Conservation (phyloP, 1,140 invertebrate genomes). For the Bombus terrestris region DNA sequence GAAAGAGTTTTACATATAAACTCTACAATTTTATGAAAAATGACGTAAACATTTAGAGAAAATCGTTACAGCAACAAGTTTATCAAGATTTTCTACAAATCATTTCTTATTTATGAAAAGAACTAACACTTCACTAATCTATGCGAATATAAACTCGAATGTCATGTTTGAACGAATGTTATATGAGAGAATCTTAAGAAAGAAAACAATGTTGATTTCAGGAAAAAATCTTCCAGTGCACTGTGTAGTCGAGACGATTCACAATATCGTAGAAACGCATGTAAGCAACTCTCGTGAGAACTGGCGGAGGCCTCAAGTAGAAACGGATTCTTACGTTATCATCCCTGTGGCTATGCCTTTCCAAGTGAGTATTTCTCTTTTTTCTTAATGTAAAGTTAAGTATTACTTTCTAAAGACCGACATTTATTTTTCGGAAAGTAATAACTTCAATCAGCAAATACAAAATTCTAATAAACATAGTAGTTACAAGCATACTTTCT, state of each 20-base stretch:
- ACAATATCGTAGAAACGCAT: constrained; percentile 86
- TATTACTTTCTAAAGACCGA: background rate
- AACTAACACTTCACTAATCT: no score
- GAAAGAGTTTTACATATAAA: no score
- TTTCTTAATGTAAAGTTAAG: background rate
- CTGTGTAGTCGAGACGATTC: constrained; percentile 93
- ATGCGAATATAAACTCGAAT: no score
- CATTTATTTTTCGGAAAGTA: background rate
- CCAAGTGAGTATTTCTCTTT: constrained; percentile 81
- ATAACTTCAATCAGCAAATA: no score
- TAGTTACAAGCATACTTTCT: no score
- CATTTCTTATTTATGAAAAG: no score
- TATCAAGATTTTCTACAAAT: no score
- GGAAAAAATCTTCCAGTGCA: constrained; percentile 96
- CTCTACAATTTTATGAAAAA: no score
- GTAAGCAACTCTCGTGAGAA: constrained; percentile 80
- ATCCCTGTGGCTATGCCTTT: constrained; percentile 94
- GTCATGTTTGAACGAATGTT: no score
- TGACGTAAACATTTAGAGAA: no score
- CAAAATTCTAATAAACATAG: no score
- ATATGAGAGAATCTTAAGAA: background rate
- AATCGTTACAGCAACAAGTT: no score
- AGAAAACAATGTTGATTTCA: constrained; percentile 80
- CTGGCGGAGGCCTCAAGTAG: constrained; percentile 87
- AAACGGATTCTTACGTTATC: constrained; percentile 96